Evolutionary conservation across 2,888 invertebrate genomes (phyloP), one percentile per base, ranked within the genome.

Genomic region (Drosophila mulleri): DNA sequence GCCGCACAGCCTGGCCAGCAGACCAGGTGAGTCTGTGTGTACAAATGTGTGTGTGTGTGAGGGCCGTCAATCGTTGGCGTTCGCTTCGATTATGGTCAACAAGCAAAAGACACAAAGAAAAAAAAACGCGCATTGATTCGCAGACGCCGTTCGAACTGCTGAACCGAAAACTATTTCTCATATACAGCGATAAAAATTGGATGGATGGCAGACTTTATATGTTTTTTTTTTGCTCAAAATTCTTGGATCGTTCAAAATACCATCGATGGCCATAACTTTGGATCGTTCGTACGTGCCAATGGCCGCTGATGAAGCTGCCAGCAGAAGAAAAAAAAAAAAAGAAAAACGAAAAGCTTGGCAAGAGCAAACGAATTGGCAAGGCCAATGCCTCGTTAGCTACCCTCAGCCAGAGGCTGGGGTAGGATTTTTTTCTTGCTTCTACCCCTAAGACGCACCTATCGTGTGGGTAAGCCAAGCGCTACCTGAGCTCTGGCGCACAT

Each of bases 241-340:
- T 92, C 92, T 90, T 92, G 91, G 54, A 54, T 92, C 92, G 92
- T 92, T 93, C 93, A 92, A 92, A 92, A 92, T 92, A 92, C 92
- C 92, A 84, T 85, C 69, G 89, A 82, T 91, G 88, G 88, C 86
- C 86, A 90, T 86, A 86, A 86, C 85, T 87, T 80, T 80, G 78
- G 72, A 45, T 37, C 62, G 35, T 29, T 45, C 66, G 84, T 84
- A 86, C 84, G 87, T 86, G 86, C 88, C 84, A 86, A 86, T 88
- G 86, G 88, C 82, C 72, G 52, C 54, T 20, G 63, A 41, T 54
- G 56, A 45, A 16, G 61, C 60, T 47, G 58, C 37, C 57, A 39
- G 59, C 44, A 29, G 37, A 18, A 26, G 29, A 18, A 50, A n/a
- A 18, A 23, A 23, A 26, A 26, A 26, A 26, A 26, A 26, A 26